Conservation (phyloP, 2,888 invertebrate species). For the Pseudoips prasinana region DNA sequence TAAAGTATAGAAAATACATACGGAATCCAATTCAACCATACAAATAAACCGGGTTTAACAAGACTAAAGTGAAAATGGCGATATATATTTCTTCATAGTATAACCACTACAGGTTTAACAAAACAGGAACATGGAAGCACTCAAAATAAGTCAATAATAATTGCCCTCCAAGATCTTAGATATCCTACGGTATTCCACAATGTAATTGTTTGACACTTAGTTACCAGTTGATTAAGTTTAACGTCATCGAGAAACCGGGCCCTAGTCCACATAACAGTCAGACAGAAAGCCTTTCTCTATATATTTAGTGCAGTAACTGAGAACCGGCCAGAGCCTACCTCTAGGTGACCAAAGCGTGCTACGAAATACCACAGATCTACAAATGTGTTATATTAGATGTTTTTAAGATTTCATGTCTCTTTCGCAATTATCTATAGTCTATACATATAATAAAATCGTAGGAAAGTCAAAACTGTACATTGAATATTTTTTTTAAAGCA, state of each 20-base stretch:
- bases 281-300: slow-evolving; percentile 50
- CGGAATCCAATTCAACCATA: no score
- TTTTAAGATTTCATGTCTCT: background rate
- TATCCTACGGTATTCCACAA: slow-evolving; percentile 14
- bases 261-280: slow-evolving; percentile 43
- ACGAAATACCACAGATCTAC: slow-evolving; percentile 49
- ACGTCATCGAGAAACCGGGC: slow-evolving; percentile 40
- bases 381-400: slow-evolving; percentile 19
- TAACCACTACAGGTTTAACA: no score
- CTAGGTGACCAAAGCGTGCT: slow-evolving; percentile 53
- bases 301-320: slow-evolving; percentile 47
- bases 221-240: slow-evolving; percentile 42
- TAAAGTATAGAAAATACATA: no score
- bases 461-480: no score
- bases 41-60: no score
- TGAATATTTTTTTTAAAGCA: no score
- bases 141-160: background rate
- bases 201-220: slow-evolving; percentile 30
- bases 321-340: slow-evolving; percentile 56
- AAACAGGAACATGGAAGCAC: background rate
- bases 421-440: no score
- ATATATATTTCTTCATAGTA: no score
- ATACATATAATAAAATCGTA: no score
- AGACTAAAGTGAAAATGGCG: no score
- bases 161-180: background rate